Evolutionary conservation across 2,113 vertebrate species (phyloP).

Genomic region (Coptodon rendalli): DNA sequence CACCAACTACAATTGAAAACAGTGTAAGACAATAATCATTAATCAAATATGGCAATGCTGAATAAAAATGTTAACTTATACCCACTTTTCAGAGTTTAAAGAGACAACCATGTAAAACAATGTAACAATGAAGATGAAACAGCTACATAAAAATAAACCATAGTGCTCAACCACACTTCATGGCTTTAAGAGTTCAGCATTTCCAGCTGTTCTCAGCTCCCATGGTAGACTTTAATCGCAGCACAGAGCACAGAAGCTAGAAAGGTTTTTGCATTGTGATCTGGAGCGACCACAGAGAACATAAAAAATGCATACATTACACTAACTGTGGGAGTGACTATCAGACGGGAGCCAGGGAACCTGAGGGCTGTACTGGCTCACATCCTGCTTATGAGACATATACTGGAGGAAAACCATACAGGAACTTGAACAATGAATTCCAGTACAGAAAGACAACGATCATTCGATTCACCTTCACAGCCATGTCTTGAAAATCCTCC

Average conservation of each 20-base stretch:
- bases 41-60: neutral
- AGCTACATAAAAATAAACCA: neutral
- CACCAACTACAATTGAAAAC: neutral
- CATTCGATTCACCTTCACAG: slow-evolving; percentile 65
- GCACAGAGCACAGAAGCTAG: neutral
- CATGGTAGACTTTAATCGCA: neutral
- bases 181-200: neutral
- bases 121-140: neutral
- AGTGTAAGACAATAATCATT: neutral
- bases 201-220: neutral
- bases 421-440: neutral
- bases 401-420: neutral
- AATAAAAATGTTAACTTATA: accelerated
- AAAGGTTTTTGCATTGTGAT: neutral
- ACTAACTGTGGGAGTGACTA: neutral
- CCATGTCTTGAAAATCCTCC: slow-evolving; percentile 83
- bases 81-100: neutral
- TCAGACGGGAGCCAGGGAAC: neutral
- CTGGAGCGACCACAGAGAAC: accelerated
- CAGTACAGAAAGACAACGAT: neutral
- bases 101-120: neutral
- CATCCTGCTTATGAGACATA: neutral
- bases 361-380: accelerated
- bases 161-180: neutral
- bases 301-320: neutral